phyloP scores from a whole-genome alignment of 2,113 vertebrate species.

The Thamnophis sirtalis region DNA sequence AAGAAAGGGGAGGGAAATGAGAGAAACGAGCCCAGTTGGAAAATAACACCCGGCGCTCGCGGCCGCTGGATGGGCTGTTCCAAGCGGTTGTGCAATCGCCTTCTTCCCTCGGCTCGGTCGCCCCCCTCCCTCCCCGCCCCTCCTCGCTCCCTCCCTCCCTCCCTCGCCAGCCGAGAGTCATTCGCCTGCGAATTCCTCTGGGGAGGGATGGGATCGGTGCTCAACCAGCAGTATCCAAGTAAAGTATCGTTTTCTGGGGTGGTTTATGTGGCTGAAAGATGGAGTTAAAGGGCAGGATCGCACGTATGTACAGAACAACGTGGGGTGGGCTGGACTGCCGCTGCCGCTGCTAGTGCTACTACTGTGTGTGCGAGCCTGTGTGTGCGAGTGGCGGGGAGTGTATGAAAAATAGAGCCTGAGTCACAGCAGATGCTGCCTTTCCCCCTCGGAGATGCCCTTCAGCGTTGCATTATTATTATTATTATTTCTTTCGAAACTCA shows the following conservation, averaged over 20 bases:
- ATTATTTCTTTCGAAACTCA: not conserved
- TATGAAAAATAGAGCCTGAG: not conserved
- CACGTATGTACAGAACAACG: conserved; percentile 61
- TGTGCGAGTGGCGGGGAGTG: not conserved
- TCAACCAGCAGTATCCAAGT: conserved; percentile 70
- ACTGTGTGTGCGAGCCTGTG: not conserved
- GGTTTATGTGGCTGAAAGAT: conserved; percentile 58
- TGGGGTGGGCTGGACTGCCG: conserved; percentile 59
- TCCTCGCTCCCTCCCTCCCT: conserved; percentile 40
- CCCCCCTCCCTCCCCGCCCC: conserved; percentile 46
- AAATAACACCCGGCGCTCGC: conserved; percentile 57
- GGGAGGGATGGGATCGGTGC: conserved; percentile 68
- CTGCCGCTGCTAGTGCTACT: not conserved
- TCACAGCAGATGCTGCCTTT: conserved; percentile 23
- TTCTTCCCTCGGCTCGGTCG: conserved; percentile 29
- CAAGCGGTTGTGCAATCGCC: conserved; percentile 63
- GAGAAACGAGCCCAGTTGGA: conserved; percentile 32
- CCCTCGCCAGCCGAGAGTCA: conserved; percentile 53
- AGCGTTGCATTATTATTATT: not conserved
- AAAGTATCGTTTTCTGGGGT: conserved; percentile 59
- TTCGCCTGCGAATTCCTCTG: conserved; percentile 56
- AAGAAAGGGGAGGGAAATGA: not conserved
- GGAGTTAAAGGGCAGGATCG: conserved; percentile 64
- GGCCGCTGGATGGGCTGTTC: conserved; percentile 67
- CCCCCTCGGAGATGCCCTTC: conserved; percentile 20